Conservation (phyloP, 2,797 vertebrate genomes). For the Lithobates pipiens region DNA sequence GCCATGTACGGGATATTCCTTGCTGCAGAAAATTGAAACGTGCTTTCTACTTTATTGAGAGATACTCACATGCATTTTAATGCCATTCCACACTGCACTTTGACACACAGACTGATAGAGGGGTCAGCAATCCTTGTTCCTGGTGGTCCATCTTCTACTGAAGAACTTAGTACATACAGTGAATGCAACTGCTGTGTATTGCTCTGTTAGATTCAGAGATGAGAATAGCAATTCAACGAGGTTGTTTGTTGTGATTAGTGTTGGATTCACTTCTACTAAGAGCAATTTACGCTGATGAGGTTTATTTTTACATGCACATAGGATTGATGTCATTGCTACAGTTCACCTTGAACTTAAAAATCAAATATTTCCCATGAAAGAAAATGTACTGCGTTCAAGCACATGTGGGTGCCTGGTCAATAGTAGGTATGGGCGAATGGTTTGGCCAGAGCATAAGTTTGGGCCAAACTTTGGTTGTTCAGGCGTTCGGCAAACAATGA, state of each 20-base stretch:
- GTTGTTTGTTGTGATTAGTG: neutral
- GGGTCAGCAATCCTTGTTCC: constrained; percentile 10
- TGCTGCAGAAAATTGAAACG: constrained; percentile 46
- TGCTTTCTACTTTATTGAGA: constrained; percentile 39
- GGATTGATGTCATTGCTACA: too few species aligned
- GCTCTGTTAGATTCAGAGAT: neutral
- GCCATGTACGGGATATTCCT: constrained; percentile 33
- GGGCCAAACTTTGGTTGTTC: too few species aligned
- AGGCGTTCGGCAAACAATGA: too few species aligned
- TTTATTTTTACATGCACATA: too few species aligned
- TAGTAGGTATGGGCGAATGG: too few species aligned
- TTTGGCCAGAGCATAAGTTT: too few species aligned
- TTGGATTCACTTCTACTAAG: too few species aligned
- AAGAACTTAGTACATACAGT: neutral
- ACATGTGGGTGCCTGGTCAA: too few species aligned
- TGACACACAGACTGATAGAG: constrained; percentile 33
- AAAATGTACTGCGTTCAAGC: too few species aligned
- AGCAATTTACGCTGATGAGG: too few species aligned
- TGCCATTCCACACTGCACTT: constrained; percentile 8
- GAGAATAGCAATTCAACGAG: neutral
- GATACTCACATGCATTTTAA: constrained; percentile 50
- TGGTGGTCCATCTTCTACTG: neutral
- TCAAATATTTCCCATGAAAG: too few species aligned
- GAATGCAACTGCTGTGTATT: neutral
- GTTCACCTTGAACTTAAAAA: too few species aligned